Evolutionary conservation across 1,140 invertebrate species (phyloP).

Genomic region (Leguminivora glycinivorella): DNA sequence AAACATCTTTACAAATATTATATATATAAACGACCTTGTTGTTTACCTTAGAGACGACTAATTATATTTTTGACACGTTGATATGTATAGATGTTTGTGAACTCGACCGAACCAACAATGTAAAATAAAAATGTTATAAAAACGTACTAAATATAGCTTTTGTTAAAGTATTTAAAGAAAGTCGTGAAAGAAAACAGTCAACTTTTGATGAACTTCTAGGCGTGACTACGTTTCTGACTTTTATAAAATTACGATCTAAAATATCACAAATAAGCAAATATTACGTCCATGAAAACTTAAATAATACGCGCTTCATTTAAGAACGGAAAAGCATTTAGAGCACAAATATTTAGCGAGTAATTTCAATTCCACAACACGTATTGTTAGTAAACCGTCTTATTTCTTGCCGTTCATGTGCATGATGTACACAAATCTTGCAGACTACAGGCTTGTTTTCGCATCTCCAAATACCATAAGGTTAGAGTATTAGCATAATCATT

Average conservation of each 20-base stretch:
- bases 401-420: background rate
- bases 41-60: too few relatives aligned
- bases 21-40: too few relatives aligned
- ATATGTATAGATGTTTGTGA: too few relatives aligned
- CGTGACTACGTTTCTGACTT: background rate
- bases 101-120: too few relatives aligned
- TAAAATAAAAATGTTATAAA: too few relatives aligned
- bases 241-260: background rate
- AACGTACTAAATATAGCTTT: too few relatives aligned
- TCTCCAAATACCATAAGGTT: background rate
- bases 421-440: background rate
- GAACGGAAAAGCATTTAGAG: background rate
- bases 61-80: too few relatives aligned
- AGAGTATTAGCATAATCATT: background rate
- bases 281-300: background rate
- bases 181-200: too few relatives aligned
- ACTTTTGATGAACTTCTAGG: too few relatives aligned
- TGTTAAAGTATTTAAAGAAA: too few relatives aligned
- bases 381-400: conserved; percentile 12
- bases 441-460: conserved; percentile 1
- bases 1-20: too few relatives aligned
- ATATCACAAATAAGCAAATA: background rate
- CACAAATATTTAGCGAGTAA: conserved; percentile 3
- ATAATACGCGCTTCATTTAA: background rate
- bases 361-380: background rate